phyloP scores from a whole-genome alignment of 1,140 invertebrate genomes.

The Drosophila auraria region DNA sequence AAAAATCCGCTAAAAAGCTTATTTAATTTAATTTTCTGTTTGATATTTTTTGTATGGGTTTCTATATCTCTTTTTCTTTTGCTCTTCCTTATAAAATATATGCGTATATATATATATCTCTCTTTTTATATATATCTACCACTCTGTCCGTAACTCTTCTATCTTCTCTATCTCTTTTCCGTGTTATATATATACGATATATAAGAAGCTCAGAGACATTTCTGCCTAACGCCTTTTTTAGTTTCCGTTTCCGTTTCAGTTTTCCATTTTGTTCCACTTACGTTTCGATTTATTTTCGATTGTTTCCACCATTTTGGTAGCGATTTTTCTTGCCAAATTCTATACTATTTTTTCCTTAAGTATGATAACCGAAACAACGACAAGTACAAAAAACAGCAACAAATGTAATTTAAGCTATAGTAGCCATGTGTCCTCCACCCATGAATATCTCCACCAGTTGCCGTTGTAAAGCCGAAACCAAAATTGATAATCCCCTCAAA shows the following conservation, averaged over 20 bases:
- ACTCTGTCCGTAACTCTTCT: conserved; percentile 35
- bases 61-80: conserved; percentile 20
- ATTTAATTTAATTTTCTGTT: conserved; percentile 20
- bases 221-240: conserved; percentile 17
- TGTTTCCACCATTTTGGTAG: conserved; percentile 31
- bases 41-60: not conserved
- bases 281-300: conserved; percentile 26
- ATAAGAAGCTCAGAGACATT: conserved; percentile 15
- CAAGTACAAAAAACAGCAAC: conserved; percentile 45
- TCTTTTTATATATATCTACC: conserved; percentile 23
- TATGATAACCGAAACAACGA: conserved; percentile 56
- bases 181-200: conserved; percentile 16
- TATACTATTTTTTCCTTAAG: conserved; percentile 19
- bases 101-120: conserved; percentile 38
- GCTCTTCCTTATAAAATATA: conserved; percentile 1
- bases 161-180: conserved; percentile 24
- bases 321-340: conserved; percentile 28
- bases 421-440: conserved; percentile 37
- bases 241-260: conserved; percentile 23
- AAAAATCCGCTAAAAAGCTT: conserved; percentile 68
- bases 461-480: conserved; percentile 23
- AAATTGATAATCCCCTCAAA: not conserved
- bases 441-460: conserved; percentile 32
- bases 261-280: conserved; percentile 4
- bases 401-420: conserved; percentile 45